Conservation (phyloP, 2,797 vertebrate genomes). For the Serranus cabrilla region DNA sequence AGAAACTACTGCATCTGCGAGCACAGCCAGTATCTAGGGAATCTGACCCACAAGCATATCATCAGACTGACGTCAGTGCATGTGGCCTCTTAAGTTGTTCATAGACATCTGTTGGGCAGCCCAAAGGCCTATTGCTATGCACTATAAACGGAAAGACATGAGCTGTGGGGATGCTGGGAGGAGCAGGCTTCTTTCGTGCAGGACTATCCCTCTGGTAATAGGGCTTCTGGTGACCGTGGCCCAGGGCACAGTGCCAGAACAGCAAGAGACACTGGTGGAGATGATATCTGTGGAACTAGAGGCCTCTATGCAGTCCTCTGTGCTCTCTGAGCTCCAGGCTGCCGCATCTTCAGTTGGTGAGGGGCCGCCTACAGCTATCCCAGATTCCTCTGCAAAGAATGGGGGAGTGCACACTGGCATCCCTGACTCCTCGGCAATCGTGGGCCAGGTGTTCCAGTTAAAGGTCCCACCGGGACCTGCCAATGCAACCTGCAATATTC, state of each 20-base stretch:
- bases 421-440: conserved; percentile 92
- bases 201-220: conserved; percentile 88
- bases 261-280: conserved; percentile 86
- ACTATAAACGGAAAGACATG: conserved; percentile 75
- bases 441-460: conserved; percentile 93
- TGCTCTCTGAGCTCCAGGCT: conserved; percentile 89
- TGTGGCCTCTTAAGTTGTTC: conserved; percentile 80
- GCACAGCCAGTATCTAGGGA: conserved; percentile 65
- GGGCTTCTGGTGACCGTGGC: conserved; percentile 83
- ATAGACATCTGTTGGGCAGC: conserved; percentile 77
- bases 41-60: conserved; percentile 64
- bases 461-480: conserved; percentile 85
- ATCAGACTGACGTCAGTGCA: conserved; percentile 77
- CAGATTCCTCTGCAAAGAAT: conserved; percentile 66
- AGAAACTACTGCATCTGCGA: conserved; percentile 69
- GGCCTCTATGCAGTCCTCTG: conserved; percentile 95
- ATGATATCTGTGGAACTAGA: conserved; percentile 92
- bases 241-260: conserved; percentile 85
- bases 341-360: conserved; percentile 71
- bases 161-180: conserved; percentile 61
- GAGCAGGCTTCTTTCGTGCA: conserved; percentile 78
- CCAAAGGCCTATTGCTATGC: conserved; percentile 79
- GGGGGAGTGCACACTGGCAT: conserved; percentile 83
- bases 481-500: conserved; percentile 72
- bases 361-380: conserved; percentile 74